Base-by-base conservation (phyloP, 2,888 invertebrate genomes). In the Argyra leucocephala region DNA sequence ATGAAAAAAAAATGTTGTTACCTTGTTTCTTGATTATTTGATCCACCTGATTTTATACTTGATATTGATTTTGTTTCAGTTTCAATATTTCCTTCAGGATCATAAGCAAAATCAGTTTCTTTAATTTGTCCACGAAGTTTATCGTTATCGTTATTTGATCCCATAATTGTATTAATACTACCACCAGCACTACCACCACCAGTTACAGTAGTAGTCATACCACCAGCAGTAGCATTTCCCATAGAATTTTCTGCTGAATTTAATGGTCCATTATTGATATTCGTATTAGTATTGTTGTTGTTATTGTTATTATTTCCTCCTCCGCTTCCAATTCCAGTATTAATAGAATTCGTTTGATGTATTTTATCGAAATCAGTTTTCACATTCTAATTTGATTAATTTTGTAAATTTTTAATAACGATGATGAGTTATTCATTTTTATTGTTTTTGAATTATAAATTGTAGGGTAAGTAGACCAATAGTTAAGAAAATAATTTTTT, bases 21-120 rank as follows among this genome's bases (percentile, higher is more conserved):
- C 91, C 91, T 91, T 87, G 84, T 85, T 86, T 75, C 77, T 68
- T 90, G 91, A 72, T 90, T 89, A 73, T 87, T 87, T 24, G 90
- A 90, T 72, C 89, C 88, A 68, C 88, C 88, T 73, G 89, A 86
- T 74, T 88, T 88, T 65, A 88, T 85, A 78, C 90, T 90, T 78
- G 91, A 90, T 69, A 91, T 90, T 71, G 93, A 93, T 73, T 93
- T 88, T 5, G 95, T 94, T 81, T 95, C 94, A 68, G 93, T 91
- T 79, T 95, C 94, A 69, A 93, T 89, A 79, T 93, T 93, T 68
- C 93, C 93, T 76, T 95, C 94, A 73, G 93, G 84, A 79, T 93
- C 95, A 80, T 92, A 94, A 78, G 88, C 90, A 76, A 88, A 89
- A 80, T 88, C 68, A 24, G 66, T 89, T 77, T 89, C 89, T 72